Conservation (phyloP, 2,888 invertebrate species). For the Aradus depressus region DNA sequence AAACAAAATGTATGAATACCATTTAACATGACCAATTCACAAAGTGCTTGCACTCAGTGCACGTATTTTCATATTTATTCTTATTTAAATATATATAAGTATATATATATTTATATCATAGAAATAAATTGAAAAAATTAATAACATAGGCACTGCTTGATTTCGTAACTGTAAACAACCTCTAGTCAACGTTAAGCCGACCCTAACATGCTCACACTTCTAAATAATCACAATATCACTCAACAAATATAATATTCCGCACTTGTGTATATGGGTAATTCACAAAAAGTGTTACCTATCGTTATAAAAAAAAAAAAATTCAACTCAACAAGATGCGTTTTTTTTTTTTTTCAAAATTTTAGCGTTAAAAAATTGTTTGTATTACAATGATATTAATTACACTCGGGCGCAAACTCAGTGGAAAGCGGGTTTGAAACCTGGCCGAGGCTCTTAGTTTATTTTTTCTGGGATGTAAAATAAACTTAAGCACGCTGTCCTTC, state of each 20-base stretch:
- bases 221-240: slow-evolving; percentile 22
- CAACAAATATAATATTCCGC: slow-evolving; percentile 17
- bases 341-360: background rate
- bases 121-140: slow-evolving; percentile 22
- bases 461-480: too few relatives aligned
- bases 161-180: slow-evolving; percentile 22
- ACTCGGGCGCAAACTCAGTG: slow-evolving; percentile 1
- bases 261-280: too few relatives aligned
- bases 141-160: slow-evolving; percentile 23
- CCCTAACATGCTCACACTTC: slow-evolving; percentile 20
- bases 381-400: slow-evolving; percentile 4
- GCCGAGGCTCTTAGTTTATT: too few relatives aligned
- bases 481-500: too few relatives aligned
- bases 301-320: too few relatives aligned
- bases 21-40: slow-evolving; percentile 25
- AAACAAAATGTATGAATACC: slow-evolving; percentile 6
- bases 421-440: too few relatives aligned
- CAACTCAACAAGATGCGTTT: too few relatives aligned
- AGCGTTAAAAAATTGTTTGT: slow-evolving; percentile 4
- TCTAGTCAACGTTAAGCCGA: slow-evolving; percentile 17
- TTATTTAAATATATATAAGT: slow-evolving; percentile 16
- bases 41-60: slow-evolving; percentile 28
- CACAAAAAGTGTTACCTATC: too few relatives aligned
- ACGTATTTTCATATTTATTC: slow-evolving; percentile 8
- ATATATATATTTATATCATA: slow-evolving; percentile 14